Evolutionary conservation across 2,888 invertebrate species (phyloP).

Genomic region (Subacronicta megacephala): DNA sequence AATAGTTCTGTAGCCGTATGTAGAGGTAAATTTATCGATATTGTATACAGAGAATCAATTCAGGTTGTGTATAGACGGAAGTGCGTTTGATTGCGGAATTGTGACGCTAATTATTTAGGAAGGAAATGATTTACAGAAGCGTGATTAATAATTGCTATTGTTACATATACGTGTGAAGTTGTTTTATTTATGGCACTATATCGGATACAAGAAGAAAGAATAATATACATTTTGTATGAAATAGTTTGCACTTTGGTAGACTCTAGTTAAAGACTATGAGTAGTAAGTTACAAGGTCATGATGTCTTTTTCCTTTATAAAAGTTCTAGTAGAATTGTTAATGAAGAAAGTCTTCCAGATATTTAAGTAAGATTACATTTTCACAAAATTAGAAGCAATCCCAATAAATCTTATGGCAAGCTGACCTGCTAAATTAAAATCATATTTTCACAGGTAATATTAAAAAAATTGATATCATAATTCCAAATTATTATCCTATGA

Average conservation of each 20-base stretch:
- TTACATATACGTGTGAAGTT: background rate
- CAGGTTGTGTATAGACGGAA: constrained; percentile 26
- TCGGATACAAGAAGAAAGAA: too few relatives aligned
- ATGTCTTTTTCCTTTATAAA: too few relatives aligned
- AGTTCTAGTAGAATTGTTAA: too few relatives aligned
- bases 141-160: constrained; percentile 9
- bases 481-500: constrained; percentile 23
- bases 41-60: constrained; percentile 24
- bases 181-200: background rate
- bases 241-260: too few relatives aligned
- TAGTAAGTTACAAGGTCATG: too few relatives aligned
- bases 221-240: too few relatives aligned
- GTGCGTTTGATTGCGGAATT: constrained; percentile 22
- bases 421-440: constrained; percentile 1
- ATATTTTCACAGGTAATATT: constrained; percentile 2
- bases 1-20: background rate
- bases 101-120: constrained; percentile 34
- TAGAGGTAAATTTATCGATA: constrained; percentile 10
- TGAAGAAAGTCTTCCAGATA: too few relatives aligned
- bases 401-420: background rate
- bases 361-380: too few relatives aligned
- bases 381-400: background rate
- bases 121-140: constrained; percentile 25
- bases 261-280: too few relatives aligned
- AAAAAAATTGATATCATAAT: constrained; percentile 10